Conservation (phyloP, 2,797 vertebrate genomes). For the Leontocebus nigricollis region DNA sequence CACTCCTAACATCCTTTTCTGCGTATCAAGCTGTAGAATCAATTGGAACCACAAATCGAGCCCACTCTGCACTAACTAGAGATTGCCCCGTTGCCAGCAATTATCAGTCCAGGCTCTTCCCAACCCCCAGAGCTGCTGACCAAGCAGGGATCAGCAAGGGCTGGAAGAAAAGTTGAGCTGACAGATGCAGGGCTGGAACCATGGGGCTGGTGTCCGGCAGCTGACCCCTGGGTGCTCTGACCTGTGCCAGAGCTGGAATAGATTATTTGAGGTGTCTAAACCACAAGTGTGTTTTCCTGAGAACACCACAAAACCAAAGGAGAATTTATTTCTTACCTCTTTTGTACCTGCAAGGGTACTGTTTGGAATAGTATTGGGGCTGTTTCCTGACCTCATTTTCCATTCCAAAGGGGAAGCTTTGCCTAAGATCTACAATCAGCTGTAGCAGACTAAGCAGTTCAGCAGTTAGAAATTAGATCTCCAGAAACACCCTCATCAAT, state of each 20-base stretch:
- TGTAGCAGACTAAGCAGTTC: rapidly evolving
- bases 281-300: not conserved
- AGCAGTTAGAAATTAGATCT: not conserved
- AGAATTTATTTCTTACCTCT: not conserved
- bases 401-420: not conserved
- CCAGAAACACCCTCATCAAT: not conserved
- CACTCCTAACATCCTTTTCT: not conserved
- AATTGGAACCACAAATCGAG: not conserved
- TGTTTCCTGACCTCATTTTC: not conserved
- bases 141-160: not conserved
- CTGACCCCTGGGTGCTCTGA: not conserved
- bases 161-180: not conserved
- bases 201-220: not conserved
- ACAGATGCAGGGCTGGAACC: rapidly evolving
- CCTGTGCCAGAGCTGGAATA: not conserved
- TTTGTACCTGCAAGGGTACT: not conserved
- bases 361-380: not conserved
- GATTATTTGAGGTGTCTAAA: no score
- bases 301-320: not conserved
- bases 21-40: not conserved
- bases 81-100: not conserved
- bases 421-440: rapidly evolving
- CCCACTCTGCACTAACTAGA: not conserved
- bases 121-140: not conserved
- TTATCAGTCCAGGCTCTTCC: not conserved